Base-by-base conservation (phyloP, 2,113 vertebrate genomes). In the Cyphomyrus plagiostoma region DNA sequence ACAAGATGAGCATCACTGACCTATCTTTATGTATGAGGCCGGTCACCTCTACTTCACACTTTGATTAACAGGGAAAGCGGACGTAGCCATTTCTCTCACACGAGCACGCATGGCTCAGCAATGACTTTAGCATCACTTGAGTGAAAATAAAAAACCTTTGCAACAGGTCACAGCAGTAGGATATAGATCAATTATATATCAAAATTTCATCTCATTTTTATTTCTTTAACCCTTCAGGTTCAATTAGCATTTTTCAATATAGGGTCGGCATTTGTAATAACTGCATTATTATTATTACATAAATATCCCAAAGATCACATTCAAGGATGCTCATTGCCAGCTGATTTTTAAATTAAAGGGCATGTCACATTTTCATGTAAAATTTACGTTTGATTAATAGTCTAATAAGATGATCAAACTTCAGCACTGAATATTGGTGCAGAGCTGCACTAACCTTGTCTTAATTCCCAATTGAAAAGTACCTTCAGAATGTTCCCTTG, bases 101-200 rank as follows among this genome's bases (percentile, higher is more conserved):
- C 88, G 56, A 90, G 90, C 87, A 91, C 83, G 88, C 89, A 48
- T n/a, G 89, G 46, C 84, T 88, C 80, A 82, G 83, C 74, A 70
- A 93, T 92, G 93, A 93, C 93, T 95, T 93, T 93, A 93, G 91
- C 93, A 92, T 94, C 94, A 94, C 95, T 95, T 93, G 92, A 95
- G 93, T 89, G 77, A 86, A 93, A 94, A 94, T 94, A 70, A 92
- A 93, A 94, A 93, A 92, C 15, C 92, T 92, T 93, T 93, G 91
- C 91, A 90, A 93, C 90, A 91, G 92, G 91, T 93, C 89, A 91
- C 91, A 92, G 91, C 17, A 26, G 74, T 13, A 84, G 77, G 35
- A 83, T 77, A 84, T 83, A 77, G 49, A 52, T 45, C 21, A 58
- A 77, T 26, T 3, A 42, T 42, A 50, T 21, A 83, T 89, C 39